These are phyloP conservation scores for Tipula helvola DNA, from an alignment of 2,888 invertebrate genomes.

Conservation along the genomic window DNA sequence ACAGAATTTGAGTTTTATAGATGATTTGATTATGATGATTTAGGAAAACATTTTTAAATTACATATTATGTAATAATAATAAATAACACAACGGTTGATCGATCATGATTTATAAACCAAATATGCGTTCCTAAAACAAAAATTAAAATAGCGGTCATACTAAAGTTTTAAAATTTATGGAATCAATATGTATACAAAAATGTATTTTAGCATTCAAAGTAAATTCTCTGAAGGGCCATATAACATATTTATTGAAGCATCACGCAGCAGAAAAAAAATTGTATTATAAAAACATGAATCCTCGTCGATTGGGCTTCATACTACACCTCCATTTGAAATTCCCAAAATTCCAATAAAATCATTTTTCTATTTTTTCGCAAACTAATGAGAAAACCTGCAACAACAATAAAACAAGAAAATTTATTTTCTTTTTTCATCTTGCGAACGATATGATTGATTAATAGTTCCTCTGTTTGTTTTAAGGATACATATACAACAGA, in stretches of 20 bases:
- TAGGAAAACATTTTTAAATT: too few relatives aligned
- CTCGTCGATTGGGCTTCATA: not conserved
- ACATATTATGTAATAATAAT: too few relatives aligned
- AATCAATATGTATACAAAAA: not conserved
- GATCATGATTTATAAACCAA: too few relatives aligned
- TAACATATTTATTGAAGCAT: not conserved
- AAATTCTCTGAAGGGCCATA: not conserved
- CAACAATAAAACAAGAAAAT: not conserved
- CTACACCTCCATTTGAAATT: not conserved
- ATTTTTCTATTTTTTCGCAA: not conserved
- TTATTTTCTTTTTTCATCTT: not conserved
- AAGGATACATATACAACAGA: not conserved
- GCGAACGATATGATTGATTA: not conserved
- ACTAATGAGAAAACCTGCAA: not conserved
- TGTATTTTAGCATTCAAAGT: not conserved
- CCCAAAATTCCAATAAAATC: not conserved
- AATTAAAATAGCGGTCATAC: too few relatives aligned
- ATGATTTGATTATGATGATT: too few relatives aligned
- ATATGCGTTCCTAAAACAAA: too few relatives aligned
- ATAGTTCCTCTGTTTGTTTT: not conserved
- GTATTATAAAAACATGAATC: not conserved
- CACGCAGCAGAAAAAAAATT: not conserved
- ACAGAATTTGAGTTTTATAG: too few relatives aligned
- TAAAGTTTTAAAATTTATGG: not conserved
- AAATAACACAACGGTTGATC: too few relatives aligned